Evolutionary conservation across 2,888 invertebrate species (phyloP), one percentile per base, ranked within the genome.

Genomic region (Nyleta sp.): DNA sequence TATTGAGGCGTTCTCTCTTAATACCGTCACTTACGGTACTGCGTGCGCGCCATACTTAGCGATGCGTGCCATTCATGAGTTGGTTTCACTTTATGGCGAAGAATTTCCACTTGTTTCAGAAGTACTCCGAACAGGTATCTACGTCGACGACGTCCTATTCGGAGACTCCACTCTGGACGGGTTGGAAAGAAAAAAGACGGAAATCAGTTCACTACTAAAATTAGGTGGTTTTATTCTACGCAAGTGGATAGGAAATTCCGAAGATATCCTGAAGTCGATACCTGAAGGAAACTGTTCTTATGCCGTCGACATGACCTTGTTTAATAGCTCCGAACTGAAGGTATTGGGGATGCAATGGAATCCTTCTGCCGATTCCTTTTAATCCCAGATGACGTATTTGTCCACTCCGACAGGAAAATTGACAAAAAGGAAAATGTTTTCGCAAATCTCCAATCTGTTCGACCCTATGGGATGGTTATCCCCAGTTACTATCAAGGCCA

Each of bases 21-120:
- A n/a, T n/a, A 48, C 48, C 6, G 28, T 48, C 1, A 48, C 48
- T n/a, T 48, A 48, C 13, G 48, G 48, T 11, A 48, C 48, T 6
- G 22, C 2, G 1, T 48, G n/a, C 13, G 28, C 48, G n/a, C 48
- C 24, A 1, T 48, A 48, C 18, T 13, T 48, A 1, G 28, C 24
- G n/a, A 22, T 24, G 24, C 48, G 48, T 1, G 24, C 28, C n/a
- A n/a, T 48, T 2, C 48, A n/a, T n/a, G 48, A 28, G 24, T 1
- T 48, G 6, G 11, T 22, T 11, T 4, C 5, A 1, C 11, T 7
- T 4, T 5, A 24, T 13, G 28, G 28, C 2, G 8, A 3, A 22
- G 24, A 7, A 6, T 48, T 48, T 13, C 48, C 48, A 22, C 13
- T 13, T 13, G 48, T 24, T 2, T n/a, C 8, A 3, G 22, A 11